phyloP scores from a whole-genome alignment of 2,888 invertebrate species.

The Microctonus brassicae region DNA sequence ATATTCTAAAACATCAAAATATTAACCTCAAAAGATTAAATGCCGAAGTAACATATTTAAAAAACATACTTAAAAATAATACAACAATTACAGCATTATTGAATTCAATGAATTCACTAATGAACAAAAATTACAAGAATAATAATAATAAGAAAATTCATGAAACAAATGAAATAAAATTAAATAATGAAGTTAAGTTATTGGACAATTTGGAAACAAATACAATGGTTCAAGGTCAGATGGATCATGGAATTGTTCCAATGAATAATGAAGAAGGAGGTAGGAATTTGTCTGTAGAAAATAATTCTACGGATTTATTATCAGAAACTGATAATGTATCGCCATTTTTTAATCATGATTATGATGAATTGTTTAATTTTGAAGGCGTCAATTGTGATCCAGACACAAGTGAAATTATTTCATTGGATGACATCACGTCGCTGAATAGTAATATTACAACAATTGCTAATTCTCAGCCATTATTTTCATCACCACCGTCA shows the following conservation, averaged over 20 bases:
- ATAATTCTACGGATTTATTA: background rate
- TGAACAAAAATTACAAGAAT: slow-evolving; percentile 41
- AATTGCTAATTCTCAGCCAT: background rate
- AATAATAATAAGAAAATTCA: slow-evolving; percentile 2
- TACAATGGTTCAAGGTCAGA: slow-evolving; percentile 2
- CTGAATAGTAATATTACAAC: background rate
- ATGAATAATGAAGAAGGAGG: background rate
- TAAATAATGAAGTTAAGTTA: background rate
- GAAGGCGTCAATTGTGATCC: slow-evolving; percentile 26
- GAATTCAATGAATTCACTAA: slow-evolving; percentile 67
- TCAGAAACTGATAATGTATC: slow-evolving; percentile 37
- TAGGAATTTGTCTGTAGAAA: background rate
- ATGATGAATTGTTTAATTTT: slow-evolving; percentile 29
- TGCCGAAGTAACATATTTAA: slow-evolving; percentile 73
- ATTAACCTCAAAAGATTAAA: slow-evolving; percentile 70
- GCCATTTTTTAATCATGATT: slow-evolving; percentile 23
- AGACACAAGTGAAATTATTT: background rate
- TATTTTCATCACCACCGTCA: background rate
- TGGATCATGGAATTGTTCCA: background rate
- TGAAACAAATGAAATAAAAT: background rate
- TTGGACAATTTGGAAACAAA: background rate
- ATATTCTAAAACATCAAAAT: slow-evolving; percentile 71
- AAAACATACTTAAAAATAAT: slow-evolving; percentile 72
- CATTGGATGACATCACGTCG: background rate
- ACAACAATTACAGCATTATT: slow-evolving; percentile 71